A percentile compares a stretch with the other conserved stretches of the same genome.
These are phyloP conservation scores for Sander lucioperca DNA, from an alignment of 2,113 vertebrate genomes.

Conservation along the genomic window DNA sequence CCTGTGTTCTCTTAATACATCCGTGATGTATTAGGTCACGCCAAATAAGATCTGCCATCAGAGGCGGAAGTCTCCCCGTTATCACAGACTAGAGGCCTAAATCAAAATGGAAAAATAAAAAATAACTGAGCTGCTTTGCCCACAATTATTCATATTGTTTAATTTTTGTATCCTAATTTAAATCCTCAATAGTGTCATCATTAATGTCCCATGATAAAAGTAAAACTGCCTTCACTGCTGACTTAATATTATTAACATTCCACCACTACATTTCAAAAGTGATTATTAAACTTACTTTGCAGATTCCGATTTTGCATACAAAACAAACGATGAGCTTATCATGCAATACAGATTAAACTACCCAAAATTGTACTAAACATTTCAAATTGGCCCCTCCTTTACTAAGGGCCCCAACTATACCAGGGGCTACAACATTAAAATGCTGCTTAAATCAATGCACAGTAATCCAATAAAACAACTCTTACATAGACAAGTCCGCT, in stretches of 20 bases:
- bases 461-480: not conserved
- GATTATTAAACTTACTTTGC: not conserved
- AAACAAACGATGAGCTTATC: not conserved
- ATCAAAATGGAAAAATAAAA: not conserved
- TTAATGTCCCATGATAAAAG: not conserved
- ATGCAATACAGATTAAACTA: not conserved
- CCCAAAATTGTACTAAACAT: not conserved
- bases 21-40: slow-evolving; percentile 1
- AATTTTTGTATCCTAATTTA: not conserved
- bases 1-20: not conserved
- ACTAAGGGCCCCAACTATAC: not conserved
- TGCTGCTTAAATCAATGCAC: not conserved
- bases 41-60: slow-evolving; percentile 40
- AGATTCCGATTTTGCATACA: not conserved
- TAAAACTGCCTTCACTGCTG: not conserved
- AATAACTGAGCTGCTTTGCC: not conserved
- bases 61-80: slow-evolving; percentile 26
- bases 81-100: not conserved
- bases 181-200: not conserved
- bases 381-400: not conserved
- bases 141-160: not conserved
- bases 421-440: not conserved
- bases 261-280: not conserved
- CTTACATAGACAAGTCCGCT: not conserved
- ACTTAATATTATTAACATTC: no score